Evolutionary conservation across 1,140 invertebrate genomes (phyloP), one percentile per base, ranked within the genome.

Genomic region (Lepidostoma basale): DNA sequence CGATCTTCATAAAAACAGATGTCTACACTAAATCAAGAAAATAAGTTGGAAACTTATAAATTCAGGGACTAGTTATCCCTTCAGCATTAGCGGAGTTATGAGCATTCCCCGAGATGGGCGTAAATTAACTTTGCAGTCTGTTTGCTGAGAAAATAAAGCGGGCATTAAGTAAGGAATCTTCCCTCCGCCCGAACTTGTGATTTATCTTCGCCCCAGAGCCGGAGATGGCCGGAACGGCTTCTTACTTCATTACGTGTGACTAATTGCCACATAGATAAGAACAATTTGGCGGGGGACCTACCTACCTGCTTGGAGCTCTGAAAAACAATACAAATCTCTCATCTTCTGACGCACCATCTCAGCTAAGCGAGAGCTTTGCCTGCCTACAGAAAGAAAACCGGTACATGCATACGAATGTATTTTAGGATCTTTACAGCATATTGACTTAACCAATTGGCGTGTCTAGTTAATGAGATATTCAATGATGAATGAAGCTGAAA

Each of bases 191-290:
- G 45, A 44, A 58, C 56, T 52, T 3, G 67, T 69, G 67, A 69
- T 69, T 69, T 69, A 69, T 69, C 36, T 40, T 22, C 42, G 18
- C 25, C 25, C 42, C 44, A 22, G 52, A 22, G 14, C 9, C 20
- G 58, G 58, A 54, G 49, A 54, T 54, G 8, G 49, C 58, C 40
- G 20, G 22, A 36, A 30, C 33, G 16, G 16, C 23, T 42, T 26
- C 33, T 44, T 30, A 58, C 67, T 69, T 69, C 67, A 69, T 69
- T 69, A 69, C 45, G 58, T 63, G 62, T 70, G 68, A 70, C 68
- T 70, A 70, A 70, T 70, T 65, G 62, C 68, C 54, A 23, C n/a
- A 12, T 33, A 70, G 62, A 70, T 70, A 70, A 70, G 62, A 63
- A 44, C 39, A 64, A 28, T 36, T 33, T 25, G 42, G 44, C 45